A percentile compares a stretch with the other conserved stretches of the same genome.
These are phyloP conservation scores for Platysteira castanea DNA, from an alignment of 2,113 vertebrate species.

Conservation along the genomic window DNA sequence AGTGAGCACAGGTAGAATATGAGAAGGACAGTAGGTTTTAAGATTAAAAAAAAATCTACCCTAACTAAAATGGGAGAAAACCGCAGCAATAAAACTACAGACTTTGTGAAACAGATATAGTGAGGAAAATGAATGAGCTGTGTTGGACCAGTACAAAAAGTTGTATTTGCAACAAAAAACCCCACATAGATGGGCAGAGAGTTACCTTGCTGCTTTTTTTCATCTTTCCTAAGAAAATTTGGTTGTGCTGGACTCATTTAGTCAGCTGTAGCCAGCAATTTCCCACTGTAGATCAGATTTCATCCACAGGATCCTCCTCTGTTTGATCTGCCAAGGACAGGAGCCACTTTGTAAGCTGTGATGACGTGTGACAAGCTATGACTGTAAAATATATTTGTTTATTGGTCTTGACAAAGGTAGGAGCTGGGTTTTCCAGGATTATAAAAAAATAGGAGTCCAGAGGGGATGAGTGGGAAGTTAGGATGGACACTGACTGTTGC, in stretches of 20 bases:
- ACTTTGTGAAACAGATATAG: background rate
- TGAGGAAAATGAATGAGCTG: background rate
- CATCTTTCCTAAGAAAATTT: background rate
- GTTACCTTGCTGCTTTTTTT: background rate
- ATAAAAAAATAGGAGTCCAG: background rate
- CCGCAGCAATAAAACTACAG: background rate
- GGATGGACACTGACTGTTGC: background rate
- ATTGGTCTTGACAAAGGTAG: background rate
- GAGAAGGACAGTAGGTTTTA: background rate
- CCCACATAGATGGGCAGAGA: background rate
- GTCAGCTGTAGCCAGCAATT: background rate
- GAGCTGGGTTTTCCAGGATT: background rate
- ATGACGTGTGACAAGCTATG: background rate
- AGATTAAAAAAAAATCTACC: background rate
- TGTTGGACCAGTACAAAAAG: background rate
- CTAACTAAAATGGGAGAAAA: background rate
- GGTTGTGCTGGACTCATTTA: background rate
- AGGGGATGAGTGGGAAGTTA: background rate
- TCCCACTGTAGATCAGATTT: background rate
- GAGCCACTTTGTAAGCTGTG: background rate
- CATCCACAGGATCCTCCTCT: background rate
- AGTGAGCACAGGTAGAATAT: background rate
- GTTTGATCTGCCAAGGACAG: background rate
- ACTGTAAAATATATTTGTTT: background rate
- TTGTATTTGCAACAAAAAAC: background rate